Conservation (phyloP, 2,797 vertebrate species). For the Fratercula arctica region DNA sequence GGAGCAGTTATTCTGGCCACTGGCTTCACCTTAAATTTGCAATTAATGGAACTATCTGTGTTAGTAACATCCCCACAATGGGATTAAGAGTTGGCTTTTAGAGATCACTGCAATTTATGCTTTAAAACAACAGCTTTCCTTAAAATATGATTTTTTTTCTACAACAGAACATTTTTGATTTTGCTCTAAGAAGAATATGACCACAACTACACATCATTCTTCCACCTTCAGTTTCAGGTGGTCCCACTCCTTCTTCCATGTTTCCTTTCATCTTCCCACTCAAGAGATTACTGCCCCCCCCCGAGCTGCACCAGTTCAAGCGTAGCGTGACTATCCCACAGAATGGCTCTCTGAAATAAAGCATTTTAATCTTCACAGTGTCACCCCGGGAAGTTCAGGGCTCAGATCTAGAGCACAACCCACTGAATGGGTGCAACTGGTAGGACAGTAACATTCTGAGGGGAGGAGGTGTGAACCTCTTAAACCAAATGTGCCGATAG, state of each 20-base stretch:
- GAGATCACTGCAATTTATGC: not conserved
- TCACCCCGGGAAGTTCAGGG: not conserved
- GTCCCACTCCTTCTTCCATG: not conserved
- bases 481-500: not conserved
- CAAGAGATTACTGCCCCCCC: not conserved
- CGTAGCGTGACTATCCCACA: not conserved
- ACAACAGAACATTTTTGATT: not conserved
- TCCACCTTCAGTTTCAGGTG: slow-evolving; percentile 2
- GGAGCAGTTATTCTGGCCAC: not conserved
- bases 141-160: not conserved
- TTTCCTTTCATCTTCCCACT: slow-evolving; percentile 55
- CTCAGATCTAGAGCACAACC: not conserved
- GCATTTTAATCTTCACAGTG: not conserved
- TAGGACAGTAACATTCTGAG: not conserved
- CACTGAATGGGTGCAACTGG: not conserved
- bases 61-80: not conserved
- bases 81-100: not conserved
- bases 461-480: slow-evolving; percentile 38
- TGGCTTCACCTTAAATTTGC: not conserved
- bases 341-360: not conserved
- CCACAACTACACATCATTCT: not conserved
- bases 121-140: not conserved
- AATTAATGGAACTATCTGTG: not conserved
- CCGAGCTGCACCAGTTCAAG: not conserved
- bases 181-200: not conserved